phyloP scores from a whole-genome alignment of 2,797 vertebrate genomes.

The Lacerta viridis region DNA sequence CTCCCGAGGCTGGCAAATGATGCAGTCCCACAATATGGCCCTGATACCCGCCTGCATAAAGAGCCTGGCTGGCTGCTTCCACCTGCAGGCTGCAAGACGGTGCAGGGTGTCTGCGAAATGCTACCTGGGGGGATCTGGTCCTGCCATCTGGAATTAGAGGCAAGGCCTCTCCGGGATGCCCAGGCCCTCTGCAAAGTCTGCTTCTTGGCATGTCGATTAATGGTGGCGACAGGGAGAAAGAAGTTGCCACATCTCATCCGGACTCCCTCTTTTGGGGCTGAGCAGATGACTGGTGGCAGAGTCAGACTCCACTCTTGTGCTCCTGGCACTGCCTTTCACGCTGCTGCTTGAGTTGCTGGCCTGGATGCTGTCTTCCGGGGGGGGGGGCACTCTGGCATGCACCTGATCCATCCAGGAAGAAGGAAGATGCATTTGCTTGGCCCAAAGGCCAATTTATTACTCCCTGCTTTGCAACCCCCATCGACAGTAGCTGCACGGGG shows the following conservation, averaged over 20 bases:
- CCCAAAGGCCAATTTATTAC: background rate
- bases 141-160: slow-evolving; percentile 79
- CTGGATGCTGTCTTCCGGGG: background rate
- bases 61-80: slow-evolving; percentile 70
- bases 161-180: slow-evolving; percentile 72
- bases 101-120: slow-evolving; percentile 64
- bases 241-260: slow-evolving; percentile 64
- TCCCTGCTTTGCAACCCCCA: background rate
- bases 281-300: slow-evolving; percentile 64
- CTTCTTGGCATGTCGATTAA: slow-evolving; percentile 76
- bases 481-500: background rate
- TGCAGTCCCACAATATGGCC: slow-evolving; percentile 75
- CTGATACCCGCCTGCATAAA: slow-evolving; percentile 64
- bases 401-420: background rate
- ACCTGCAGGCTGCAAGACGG: slow-evolving; percentile 72
- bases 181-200: slow-evolving; percentile 74
- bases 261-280: slow-evolving; percentile 63
- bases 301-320: slow-evolving; percentile 67
- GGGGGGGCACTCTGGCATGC: background rate
- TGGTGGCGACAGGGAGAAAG: slow-evolving; percentile 77
- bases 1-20: slow-evolving; percentile 76
- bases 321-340: slow-evolving; percentile 27
- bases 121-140: slow-evolving; percentile 79
- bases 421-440: background rate
- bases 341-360: slow-evolving; percentile 11